Evolutionary conservation across 2,113 vertebrate species (phyloP).

Genomic region (Heptranchias perlo): DNA sequence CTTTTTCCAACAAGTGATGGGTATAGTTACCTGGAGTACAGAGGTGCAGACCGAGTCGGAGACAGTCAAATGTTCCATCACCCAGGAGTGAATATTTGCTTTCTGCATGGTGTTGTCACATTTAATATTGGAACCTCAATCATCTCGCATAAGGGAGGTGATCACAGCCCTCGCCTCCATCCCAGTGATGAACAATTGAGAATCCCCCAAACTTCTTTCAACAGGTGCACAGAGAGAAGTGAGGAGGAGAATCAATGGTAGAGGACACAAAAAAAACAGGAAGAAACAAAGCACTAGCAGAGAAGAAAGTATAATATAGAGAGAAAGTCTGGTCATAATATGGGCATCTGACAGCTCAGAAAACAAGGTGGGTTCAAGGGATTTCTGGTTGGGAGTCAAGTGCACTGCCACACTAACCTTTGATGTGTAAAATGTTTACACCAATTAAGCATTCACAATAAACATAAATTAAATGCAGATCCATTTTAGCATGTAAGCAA

Average conservation of each 20-base stretch:
- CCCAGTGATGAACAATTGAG: neutral
- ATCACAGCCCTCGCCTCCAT: neutral
- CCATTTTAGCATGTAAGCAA: neutral
- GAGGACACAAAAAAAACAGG: neutral
- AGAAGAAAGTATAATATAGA: neutral
- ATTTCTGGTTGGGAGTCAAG: neutral
- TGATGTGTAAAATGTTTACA: neutral
- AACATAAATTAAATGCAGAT: neutral
- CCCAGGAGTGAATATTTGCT: neutral
- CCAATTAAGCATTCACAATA: neutral
- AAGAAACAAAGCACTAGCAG: neutral
- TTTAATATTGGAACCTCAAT: neutral
- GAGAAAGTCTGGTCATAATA: neutral
- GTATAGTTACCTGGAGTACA: neutral
- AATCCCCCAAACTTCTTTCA: neutral
- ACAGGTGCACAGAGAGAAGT: neutral
- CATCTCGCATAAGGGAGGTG: neutral
- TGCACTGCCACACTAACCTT: neutral
- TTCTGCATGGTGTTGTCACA: neutral
- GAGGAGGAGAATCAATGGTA: neutral
- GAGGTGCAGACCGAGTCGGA: neutral
- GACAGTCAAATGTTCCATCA: neutral
- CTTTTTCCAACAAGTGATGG: too few species aligned
- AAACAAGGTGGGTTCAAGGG: neutral
- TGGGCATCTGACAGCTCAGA: neutral